Conservation (phyloP, 2,888 invertebrate genomes). For the Phengaris arion region DNA sequence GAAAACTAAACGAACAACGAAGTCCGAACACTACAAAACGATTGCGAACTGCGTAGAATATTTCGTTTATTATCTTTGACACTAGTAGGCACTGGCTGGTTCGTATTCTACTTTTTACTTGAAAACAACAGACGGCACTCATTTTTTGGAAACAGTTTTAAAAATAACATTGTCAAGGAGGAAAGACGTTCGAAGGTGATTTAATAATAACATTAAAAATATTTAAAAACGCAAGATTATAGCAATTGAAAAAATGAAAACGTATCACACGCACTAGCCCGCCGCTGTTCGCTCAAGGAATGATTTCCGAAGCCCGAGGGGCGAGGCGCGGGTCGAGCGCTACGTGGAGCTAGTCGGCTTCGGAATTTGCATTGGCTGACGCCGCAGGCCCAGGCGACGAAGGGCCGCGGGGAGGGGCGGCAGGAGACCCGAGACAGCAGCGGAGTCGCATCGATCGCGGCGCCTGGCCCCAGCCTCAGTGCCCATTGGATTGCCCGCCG, state of each 20-base stretch:
- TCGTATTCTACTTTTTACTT: neutral
- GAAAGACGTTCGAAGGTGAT: neutral
- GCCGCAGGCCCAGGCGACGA: neutral
- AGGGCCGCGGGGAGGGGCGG: neutral
- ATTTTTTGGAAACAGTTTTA: neutral
- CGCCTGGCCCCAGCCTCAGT: conserved; percentile 5
- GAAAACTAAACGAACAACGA: neutral
- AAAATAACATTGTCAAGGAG: neutral
- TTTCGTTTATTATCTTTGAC: neutral
- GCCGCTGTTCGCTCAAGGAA: neutral
- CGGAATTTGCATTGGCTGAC: conserved; percentile 14
- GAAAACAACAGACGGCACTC: neutral
- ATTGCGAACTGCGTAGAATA: conserved; percentile 7
- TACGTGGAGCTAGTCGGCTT: conserved; percentile 1
- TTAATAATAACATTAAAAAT: neutral
- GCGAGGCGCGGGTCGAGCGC: neutral
- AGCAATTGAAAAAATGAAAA: neutral
- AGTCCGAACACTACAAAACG: neutral
- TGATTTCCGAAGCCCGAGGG: neutral
- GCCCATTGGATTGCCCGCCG: conserved; percentile 8
- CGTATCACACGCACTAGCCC: conserved; percentile 1
- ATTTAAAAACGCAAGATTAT: neutral
- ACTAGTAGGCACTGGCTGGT: neutral
- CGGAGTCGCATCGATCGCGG: conserved; percentile 12
- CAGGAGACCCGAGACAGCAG: neutral